Conservation (phyloP, 1,140 invertebrate genomes). For the Anastrepha ludens region DNA sequence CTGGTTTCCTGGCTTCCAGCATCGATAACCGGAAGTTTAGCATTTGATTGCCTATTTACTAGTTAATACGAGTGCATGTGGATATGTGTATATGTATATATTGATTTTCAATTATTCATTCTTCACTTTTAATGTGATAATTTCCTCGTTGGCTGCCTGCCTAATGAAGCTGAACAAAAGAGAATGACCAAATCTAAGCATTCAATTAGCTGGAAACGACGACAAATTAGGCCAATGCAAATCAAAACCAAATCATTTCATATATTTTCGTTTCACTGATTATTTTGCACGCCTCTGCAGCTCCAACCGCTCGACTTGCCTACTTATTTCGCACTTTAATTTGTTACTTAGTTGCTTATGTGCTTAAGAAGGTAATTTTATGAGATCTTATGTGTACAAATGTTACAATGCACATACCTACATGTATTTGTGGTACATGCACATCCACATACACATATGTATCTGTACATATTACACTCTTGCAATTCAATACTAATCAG, state of each 20-base stretch:
- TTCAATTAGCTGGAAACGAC: constrained; percentile 11
- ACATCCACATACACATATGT: neutral
- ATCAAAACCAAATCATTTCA: neutral
- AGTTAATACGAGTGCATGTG: neutral
- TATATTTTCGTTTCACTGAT: neutral
- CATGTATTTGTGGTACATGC: neutral
- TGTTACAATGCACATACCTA: neutral
- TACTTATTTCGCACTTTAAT: neutral
- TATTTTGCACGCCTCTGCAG: constrained; percentile 9
- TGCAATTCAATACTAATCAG: neutral
- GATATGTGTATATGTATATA: neutral
- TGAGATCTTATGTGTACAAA: neutral
- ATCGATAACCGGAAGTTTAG: neutral
- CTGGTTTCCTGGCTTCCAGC: neutral
- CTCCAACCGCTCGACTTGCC: constrained; percentile 1
- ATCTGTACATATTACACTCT: neutral
- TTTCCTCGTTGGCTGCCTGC: neutral
- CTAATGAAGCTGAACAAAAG: constrained; percentile 23
- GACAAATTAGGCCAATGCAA: neutral
- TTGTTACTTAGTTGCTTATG: neutral
- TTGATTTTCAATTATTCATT: neutral
- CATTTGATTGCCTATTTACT: neutral
- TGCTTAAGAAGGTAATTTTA: neutral
- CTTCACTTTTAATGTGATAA: neutral
- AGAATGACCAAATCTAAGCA: neutral